These are phyloP conservation scores for Apostichopus californicus DNA, from an alignment of 35 echinoderm and acorn worm species.

Conservation along the genomic window DNA sequence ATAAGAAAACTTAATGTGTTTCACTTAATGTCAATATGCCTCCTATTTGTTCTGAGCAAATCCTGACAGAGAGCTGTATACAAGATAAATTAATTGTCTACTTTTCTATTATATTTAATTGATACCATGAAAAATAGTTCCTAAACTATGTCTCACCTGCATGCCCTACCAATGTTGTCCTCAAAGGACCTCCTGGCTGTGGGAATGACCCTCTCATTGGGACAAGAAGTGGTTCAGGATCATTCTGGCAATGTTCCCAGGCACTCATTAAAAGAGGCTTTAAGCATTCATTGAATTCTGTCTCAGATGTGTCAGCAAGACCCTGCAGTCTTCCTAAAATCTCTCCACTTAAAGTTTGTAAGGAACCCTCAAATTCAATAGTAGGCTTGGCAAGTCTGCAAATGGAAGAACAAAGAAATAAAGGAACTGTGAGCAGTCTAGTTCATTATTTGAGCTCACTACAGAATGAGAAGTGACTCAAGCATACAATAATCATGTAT, in stretches of 20 bases:
- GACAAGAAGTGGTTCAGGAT: conserved; percentile 48
- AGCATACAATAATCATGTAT: not conserved
- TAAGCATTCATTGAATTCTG: conserved; percentile 51
- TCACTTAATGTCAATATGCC: no score
- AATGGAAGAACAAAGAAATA: not conserved
- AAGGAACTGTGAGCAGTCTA: no score
- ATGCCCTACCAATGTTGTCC: conserved; percentile 91
- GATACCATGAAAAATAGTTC: not conserved
- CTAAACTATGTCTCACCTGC: conserved; percentile 27
- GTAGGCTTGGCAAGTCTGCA: conserved; percentile 90
- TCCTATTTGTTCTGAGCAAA: no score
- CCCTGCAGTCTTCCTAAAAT: conserved; percentile 74
- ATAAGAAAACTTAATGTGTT: no score
- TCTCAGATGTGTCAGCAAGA: conserved; percentile 19
- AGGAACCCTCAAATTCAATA: conserved; percentile 75
- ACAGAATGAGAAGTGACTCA: no score
- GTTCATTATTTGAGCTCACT: no score
- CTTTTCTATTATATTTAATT: no score
- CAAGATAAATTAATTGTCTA: no score
- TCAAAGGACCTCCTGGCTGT: conserved; percentile 79
- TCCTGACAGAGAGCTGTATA: no score
- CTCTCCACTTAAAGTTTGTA: conserved; percentile 63
- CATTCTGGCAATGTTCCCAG: conserved; percentile 54
- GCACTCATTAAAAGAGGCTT: conserved; percentile 68
- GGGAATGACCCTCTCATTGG: conserved; percentile 84